A percentile compares a stretch with the other conserved stretches of the same genome.
These are phyloP conservation scores for Andrena dorsata DNA, from an alignment of 2,888 invertebrate genomes.

Conservation along the genomic window DNA sequence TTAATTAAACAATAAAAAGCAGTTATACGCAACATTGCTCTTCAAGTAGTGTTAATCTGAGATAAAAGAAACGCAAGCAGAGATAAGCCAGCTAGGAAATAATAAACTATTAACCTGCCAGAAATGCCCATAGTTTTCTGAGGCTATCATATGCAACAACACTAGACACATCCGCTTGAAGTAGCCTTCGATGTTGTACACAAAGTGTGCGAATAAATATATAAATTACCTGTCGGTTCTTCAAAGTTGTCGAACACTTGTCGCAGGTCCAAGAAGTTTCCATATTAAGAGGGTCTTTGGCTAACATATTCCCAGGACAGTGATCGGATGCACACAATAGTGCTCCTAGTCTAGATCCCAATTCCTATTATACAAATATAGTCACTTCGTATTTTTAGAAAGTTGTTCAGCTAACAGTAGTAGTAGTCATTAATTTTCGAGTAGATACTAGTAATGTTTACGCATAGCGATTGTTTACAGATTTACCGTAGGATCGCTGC, in stretches of 20 bases:
- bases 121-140: neutral
- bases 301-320: slow-evolving; percentile 87
- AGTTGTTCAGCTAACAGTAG: neutral
- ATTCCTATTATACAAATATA: slow-evolving; percentile 84
- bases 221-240: slow-evolving; percentile 85
- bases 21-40: neutral
- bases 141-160: neutral
- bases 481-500: slow-evolving; percentile 87
- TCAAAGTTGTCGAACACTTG: slow-evolving; percentile 86
- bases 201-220: neutral
- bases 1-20: neutral
- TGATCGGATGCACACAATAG: slow-evolving; percentile 86
- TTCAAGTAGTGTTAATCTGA: neutral
- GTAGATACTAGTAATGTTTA: neutral
- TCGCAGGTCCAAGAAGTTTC: slow-evolving; percentile 88
- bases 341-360: slow-evolving; percentile 87
- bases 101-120: neutral
- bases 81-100: neutral
- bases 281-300: slow-evolving; percentile 86
- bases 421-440: neutral
- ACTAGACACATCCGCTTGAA: neutral
- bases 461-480: neutral
- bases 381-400: neutral
- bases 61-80: neutral
- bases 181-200: neutral